Evolutionary conservation across 1,140 invertebrate genomes (phyloP).

Genomic region (Drosophila novamexicana): DNA sequence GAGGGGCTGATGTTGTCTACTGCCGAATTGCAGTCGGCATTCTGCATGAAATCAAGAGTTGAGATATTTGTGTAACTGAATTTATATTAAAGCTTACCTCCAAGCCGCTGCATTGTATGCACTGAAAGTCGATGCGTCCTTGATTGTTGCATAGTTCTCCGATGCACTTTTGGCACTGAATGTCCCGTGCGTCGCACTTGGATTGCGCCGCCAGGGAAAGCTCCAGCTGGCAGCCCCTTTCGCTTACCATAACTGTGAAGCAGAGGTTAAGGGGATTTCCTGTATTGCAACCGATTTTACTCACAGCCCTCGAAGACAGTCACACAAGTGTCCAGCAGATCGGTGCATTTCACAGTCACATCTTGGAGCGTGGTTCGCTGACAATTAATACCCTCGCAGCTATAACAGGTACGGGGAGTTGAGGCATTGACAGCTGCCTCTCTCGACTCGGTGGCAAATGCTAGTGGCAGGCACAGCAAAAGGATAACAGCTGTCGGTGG

Average conservation of each 20-base stretch:
- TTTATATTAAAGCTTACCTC: conserved; percentile 35
- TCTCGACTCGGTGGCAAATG: conserved; percentile 2
- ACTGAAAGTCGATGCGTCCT: conserved; percentile 68
- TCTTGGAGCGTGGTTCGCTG: conserved; percentile 53
- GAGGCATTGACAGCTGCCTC: conserved; percentile 20
- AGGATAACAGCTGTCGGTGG: conserved; percentile 26
- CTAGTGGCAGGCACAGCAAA: conserved; percentile 21
- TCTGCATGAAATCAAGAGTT: conserved; percentile 12
- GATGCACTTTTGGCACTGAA: conserved; percentile 66
- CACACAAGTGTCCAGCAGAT: conserved; percentile 73
- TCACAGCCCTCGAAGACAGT: conserved; percentile 73
- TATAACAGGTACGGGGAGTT: conserved; percentile 55
- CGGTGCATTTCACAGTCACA: conserved; percentile 50
- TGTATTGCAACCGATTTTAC: conserved; percentile 14
- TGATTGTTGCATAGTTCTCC: conserved; percentile 69
- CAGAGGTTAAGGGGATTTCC: not conserved
- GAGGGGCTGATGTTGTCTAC: conserved; percentile 20
- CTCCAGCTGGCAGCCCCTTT: conserved; percentile 61
- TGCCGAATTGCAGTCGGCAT: conserved; percentile 44
- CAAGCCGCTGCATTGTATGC: conserved; percentile 66
- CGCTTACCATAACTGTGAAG: conserved; percentile 63
- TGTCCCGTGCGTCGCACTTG: conserved; percentile 45
- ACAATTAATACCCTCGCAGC: conserved; percentile 75
- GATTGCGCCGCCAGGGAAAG: conserved; percentile 43
- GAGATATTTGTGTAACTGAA: not conserved